phyloP scores from a whole-genome alignment of 92 coral and sea anemone genomes.

The Paramuricea clavata region DNA sequence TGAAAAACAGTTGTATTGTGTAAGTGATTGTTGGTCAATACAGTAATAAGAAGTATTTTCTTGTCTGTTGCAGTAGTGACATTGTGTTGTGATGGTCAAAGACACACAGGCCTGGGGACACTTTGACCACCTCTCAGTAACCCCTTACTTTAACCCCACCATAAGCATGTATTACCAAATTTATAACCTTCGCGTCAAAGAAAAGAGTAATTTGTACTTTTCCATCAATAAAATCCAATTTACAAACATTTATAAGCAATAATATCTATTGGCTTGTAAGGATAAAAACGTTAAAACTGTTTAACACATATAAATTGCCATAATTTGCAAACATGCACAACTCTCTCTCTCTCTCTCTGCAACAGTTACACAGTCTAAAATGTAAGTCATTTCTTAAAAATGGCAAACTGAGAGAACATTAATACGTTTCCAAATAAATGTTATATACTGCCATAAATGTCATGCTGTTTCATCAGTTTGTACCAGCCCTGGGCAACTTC shows the following conservation, averaged over 20 bases:
- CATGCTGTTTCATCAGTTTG: neutral
- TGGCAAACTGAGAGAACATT: neutral
- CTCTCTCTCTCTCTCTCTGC: too few species aligned
- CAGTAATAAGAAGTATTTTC: neutral
- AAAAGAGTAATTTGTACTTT: too few species aligned
- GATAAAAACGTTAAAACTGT: too few species aligned
- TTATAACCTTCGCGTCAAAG: neutral
- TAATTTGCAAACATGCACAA: too few species aligned
- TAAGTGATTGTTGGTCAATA: neutral
- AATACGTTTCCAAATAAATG: too few species aligned
- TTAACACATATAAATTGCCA: too few species aligned
- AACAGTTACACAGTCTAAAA: neutral
- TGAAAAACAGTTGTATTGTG: neutral
- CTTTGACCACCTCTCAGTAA: neutral
- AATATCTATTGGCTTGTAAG: too few species aligned
- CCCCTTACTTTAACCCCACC: neutral
- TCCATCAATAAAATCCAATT: too few species aligned
- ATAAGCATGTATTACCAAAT: neutral
- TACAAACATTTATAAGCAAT: too few species aligned
- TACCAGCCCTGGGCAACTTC: slow-evolving; percentile 8
- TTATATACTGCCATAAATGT: neutral
- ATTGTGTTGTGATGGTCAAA: neutral
- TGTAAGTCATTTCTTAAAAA: neutral
- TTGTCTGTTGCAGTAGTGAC: neutral
- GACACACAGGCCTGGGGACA: neutral